These are phyloP conservation scores for Vandiemenella viatica DNA, from an alignment of 2,888 invertebrate species.

Conservation along the genomic window DNA sequence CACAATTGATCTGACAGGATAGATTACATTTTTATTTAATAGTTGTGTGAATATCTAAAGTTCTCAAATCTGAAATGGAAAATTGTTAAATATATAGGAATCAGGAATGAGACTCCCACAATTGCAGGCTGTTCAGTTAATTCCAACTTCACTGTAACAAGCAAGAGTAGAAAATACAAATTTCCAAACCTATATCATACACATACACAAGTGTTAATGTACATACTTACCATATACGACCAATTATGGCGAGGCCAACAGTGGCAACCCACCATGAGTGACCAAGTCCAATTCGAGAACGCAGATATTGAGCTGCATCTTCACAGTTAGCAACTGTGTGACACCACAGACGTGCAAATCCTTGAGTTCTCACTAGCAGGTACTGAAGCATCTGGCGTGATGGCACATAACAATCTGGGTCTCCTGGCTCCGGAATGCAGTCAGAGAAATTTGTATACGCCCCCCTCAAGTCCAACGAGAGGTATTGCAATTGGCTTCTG, in stretches of 20 bases:
- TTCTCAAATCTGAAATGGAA: too few species aligned
- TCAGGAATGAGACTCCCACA: too few species aligned
- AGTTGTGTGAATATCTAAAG: too few species aligned
- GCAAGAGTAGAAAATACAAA: too few species aligned
- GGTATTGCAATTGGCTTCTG: neutral
- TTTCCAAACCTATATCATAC: too few species aligned
- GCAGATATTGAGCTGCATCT: constrained; percentile 35
- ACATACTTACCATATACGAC: neutral
- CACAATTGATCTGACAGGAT: too few species aligned
- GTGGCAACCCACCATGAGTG: constrained; percentile 1
- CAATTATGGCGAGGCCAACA: neutral
- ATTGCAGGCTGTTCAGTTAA: too few species aligned
- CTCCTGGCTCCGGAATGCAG: constrained; percentile 9
- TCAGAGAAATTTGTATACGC: neutral
- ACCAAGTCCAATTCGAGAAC: constrained; percentile 29
- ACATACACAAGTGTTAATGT: too few species aligned
- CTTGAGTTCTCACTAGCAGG: constrained; percentile 35
- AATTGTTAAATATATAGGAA: too few species aligned
- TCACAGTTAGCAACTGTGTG: constrained; percentile 34
- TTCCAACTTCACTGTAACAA: too few species aligned
- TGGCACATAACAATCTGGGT: constrained; percentile 31
- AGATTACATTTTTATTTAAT: too few species aligned
- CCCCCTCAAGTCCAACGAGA: neutral
- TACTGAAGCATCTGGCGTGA: constrained; percentile 43
- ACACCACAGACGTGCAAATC: constrained; percentile 39